These are phyloP conservation scores for Stenodema calcarata DNA, from an alignment of 2,888 invertebrate species.

Conservation along the genomic window DNA sequence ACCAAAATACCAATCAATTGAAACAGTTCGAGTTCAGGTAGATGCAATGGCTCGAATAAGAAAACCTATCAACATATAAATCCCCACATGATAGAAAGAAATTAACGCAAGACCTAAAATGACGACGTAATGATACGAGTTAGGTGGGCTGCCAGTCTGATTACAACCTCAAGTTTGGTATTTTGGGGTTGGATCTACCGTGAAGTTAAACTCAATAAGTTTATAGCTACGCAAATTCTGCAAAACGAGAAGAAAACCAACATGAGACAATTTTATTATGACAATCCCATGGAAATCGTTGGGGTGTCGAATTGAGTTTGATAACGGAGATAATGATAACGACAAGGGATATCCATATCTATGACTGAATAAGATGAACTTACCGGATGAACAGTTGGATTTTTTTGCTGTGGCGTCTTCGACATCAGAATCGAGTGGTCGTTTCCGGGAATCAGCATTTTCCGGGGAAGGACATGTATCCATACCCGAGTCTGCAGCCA, in stretches of 20 bases:
- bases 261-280: not conserved
- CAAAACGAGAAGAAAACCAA: not conserved
- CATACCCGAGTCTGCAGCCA: slow-evolving; percentile 93
- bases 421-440: slow-evolving; percentile 84
- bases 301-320: not conserved
- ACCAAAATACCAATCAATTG: not conserved
- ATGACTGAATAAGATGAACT: not conserved
- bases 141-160: not conserved
- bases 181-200: too few species aligned
- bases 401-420: slow-evolving; percentile 89
- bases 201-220: too few species aligned
- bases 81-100: too few species aligned
- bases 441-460: slow-evolving; percentile 88
- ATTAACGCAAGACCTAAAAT: not conserved
- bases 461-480: slow-evolving; percentile 93
- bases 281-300: not conserved
- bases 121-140: not conserved
- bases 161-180: not conserved
- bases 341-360: not conserved
- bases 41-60: too few species aligned
- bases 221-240: not conserved
- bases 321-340: slow-evolving; percentile 10
- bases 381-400: slow-evolving; percentile 90
- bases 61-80: too few species aligned
- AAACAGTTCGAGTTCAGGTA: too few species aligned